Evolutionary conservation across 1,140 invertebrate genomes (phyloP).

Genomic region (Telenomus remus): DNA sequence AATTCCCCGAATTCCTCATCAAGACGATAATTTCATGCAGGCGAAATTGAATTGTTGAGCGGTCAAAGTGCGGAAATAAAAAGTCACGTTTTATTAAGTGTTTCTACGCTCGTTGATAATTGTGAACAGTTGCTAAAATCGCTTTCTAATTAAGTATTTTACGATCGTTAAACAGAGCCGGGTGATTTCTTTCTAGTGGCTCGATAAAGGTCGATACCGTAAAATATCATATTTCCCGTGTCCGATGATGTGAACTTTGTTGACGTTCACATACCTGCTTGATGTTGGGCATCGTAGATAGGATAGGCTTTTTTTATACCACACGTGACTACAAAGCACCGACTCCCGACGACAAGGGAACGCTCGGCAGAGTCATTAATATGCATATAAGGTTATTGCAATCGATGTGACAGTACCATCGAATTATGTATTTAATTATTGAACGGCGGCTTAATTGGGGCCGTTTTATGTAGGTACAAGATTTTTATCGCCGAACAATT

Average conservation of each 20-base stretch:
- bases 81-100: slow-evolving; percentile 43
- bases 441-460: slow-evolving; percentile 46
- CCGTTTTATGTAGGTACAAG: slow-evolving; percentile 39
- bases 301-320: slow-evolving; percentile 31
- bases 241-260: slow-evolving; percentile 41
- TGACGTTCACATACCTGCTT: slow-evolving; percentile 53
- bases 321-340: slow-evolving; percentile 54
- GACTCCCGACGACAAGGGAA: slow-evolving; percentile 21
- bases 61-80: neutral
- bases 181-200: too few species aligned
- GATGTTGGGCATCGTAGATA: slow-evolving; percentile 43
- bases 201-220: slow-evolving; percentile 37
- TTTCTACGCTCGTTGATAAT: slow-evolving; percentile 7
- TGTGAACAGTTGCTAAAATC: slow-evolving; percentile 16
- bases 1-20: too few species aligned
- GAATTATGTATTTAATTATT: slow-evolving; percentile 48
- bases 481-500: slow-evolving; percentile 45
- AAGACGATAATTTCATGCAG: neutral
- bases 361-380: slow-evolving; percentile 47
- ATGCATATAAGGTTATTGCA: slow-evolving; percentile 54
- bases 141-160: slow-evolving; percentile 54
- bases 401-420: slow-evolving; percentile 53
- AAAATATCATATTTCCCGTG: slow-evolving; percentile 56
- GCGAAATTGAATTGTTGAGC: neutral
- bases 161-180: slow-evolving; percentile 24